Evolutionary conservation across 2,888 invertebrate species (phyloP), one percentile per base, ranked within the genome.

Genomic region (Osedax fenrisi): DNA sequence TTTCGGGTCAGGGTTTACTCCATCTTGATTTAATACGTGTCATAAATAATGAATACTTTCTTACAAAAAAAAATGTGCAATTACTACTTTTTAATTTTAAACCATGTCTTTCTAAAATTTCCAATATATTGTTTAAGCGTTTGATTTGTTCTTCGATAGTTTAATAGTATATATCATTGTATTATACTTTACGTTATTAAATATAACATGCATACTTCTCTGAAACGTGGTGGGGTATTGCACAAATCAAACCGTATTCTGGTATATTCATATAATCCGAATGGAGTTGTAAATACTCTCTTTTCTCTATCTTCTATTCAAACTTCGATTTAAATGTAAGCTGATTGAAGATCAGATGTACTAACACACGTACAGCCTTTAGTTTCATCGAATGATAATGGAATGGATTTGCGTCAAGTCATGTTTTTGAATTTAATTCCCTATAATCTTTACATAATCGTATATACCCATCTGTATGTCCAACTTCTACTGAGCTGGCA

Each of bases 171-270:
- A 78, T n/a, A 78, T n/a, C 13, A 77, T 68, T 2, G 67, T 74
- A 3, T 74, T 23, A 64, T 75, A 77, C 23, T 76, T 70, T n/a
- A 78, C 27, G 2, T 74, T 77, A 26, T 75, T 27, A 13, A 79
- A 27, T 17, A 78, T 72, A 41, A 73, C 23, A 10, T 78, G 76
- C 78, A 79, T 79, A 23, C 76, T 70, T 13, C 79, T 72, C 72
- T 79, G 77, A 64, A 78, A 79, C 17, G 79, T 78, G 59, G 68
- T 64, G 78, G 76, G 21, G 78, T 77, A 27, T 78, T 77, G 17
- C 67, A 69, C 5, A 78, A 61, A 5, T 78, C 79, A 59, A 79
- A 77, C 13, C 79, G 77, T 77, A 41, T 41, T 41, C 41, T 5
- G 5, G 41, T 41, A 17, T 10, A 41, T 41, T 41, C 41, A 10